These are phyloP conservation scores for Rhynchomys soricoides DNA, from an alignment of 2,113 vertebrate species.

Conservation along the genomic window DNA sequence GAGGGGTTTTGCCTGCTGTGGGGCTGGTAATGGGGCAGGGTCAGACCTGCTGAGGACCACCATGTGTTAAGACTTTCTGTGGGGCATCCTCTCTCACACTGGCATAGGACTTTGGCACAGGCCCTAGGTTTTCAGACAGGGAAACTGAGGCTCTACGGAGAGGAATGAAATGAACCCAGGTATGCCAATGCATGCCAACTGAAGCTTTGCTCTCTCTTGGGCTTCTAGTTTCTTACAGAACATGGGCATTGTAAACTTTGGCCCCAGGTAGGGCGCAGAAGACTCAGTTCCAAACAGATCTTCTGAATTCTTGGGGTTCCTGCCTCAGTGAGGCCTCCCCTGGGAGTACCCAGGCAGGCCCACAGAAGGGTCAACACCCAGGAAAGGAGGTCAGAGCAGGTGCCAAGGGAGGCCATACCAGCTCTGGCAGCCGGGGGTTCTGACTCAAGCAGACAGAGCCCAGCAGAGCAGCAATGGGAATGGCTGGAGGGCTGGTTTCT, in stretches of 20 bases:
- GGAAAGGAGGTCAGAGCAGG: neutral
- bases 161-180: too few relatives aligned
- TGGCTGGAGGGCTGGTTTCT: constrained; percentile 47
- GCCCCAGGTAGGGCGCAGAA: neutral
- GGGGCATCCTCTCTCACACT: neutral
- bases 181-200: rapidly evolving
- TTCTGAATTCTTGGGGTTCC: neutral
- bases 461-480: neutral
- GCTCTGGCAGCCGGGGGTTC: neutral
- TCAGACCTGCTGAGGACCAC: neutral
- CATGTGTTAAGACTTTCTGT: neutral
- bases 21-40: neutral
- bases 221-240: rapidly evolving
- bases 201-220: rapidly evolving
- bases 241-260: neutral
- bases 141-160: neutral
- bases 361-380: neutral
- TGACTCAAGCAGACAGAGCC: neutral
- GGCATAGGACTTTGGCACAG: neutral
- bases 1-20: neutral
- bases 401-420: neutral
- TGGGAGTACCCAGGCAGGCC: neutral
- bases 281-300: neutral
- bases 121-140: neutral
- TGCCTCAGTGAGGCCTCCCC: neutral